Evolutionary conservation across 2,113 vertebrate species (phyloP).

Genomic region (Pongo pygmaeus): DNA sequence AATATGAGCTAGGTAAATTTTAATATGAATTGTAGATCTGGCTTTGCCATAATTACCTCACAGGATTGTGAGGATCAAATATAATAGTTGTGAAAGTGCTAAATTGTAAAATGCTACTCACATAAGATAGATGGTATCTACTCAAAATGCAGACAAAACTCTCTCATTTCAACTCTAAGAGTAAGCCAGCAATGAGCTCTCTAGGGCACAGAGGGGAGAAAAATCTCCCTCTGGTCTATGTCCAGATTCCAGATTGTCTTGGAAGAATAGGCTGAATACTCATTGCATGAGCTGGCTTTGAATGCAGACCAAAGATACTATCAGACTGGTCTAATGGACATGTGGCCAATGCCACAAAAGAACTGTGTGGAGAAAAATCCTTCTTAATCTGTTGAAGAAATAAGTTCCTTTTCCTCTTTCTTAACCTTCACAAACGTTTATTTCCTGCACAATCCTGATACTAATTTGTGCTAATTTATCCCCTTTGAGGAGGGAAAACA

Average conservation of each 20-base stretch:
- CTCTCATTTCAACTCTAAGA: background rate
- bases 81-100: slow-evolving; percentile 9
- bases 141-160: slow-evolving; percentile 11
- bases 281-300: background rate
- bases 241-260: slow-evolving; percentile 32
- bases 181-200: background rate
- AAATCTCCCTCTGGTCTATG: background rate
- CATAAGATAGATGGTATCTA: slow-evolving; percentile 2
- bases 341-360: background rate
- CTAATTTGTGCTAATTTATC: background rate
- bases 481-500: background rate
- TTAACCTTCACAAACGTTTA: background rate
- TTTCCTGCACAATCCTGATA: background rate
- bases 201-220: background rate
- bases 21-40: slow-evolving; percentile 23
- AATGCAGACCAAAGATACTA: background rate
- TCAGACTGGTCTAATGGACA: background rate
- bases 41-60: background rate
- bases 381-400: slow-evolving; percentile 2
- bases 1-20: background rate
- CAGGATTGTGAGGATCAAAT: background rate
- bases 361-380: background rate
- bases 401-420: background rate
- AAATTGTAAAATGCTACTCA: slow-evolving; percentile 49
- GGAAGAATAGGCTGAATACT: background rate